Evolutionary conservation across 2,113 vertebrate species (phyloP), one percentile per base, ranked within the genome.

Genomic region (Gymnorhina tibicen): DNA sequence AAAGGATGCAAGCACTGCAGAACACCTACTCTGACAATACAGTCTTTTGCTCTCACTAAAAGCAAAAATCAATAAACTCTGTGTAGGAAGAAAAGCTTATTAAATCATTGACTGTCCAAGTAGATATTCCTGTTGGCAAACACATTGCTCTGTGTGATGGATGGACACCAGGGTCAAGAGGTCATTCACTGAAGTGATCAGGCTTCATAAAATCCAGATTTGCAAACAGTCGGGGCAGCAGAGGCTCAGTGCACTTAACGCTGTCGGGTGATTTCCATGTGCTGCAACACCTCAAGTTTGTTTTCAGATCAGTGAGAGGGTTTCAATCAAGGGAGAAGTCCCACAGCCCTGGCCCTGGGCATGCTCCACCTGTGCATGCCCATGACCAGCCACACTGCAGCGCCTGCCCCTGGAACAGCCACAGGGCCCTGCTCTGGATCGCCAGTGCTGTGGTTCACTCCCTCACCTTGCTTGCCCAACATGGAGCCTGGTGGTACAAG

Each of bases 71-170:
- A 84, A 87, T 92, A 95, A 89, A 66, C 63, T 85, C 73, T 53
- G 70, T 93, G 88, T 84, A 90, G 85, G 77, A 95, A 75, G 82
- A 87, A 76, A 70, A 67, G 91, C 77, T 97, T 95, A 92, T 95
- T 94, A 93, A 95, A 78, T 84, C 72, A 82, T 70, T 92, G 72
- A 87, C 44, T 92, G 39, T 92, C 79, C 85, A 73, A 60, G 49
- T 41, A 74, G 74, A 90, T 94, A 94, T 50, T 70, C 63, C 52
- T 80, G 85, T 44, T 86, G 73, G 42, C 92, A 60, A 89, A 88
- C 69, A 79, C 87, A 81, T 90, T 87, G 47, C 62, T 91, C 32
- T 84, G 47, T 74, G 49, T 89, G 89, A 96, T 67, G 91, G 88
- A 95, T 78, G 59, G 81, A 88, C 87, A 76, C 7, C 6, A 39